Evolutionary conservation across 2,797 vertebrate species (phyloP), one percentile per base, ranked within the genome.

Genomic region (Oreochromis mossambicus): DNA sequence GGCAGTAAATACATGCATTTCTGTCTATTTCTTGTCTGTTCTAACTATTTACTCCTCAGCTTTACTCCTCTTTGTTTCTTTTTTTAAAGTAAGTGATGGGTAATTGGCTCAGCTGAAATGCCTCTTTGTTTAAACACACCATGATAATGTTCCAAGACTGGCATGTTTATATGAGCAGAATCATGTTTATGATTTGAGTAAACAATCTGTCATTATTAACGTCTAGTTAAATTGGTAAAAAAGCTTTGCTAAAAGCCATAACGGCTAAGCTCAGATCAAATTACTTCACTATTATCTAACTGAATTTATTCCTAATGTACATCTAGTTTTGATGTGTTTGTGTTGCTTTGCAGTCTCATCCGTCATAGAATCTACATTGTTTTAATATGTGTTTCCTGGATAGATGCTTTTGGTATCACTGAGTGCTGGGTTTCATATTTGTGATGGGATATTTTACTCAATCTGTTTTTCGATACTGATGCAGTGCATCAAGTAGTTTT

Each of bases 401-500:
- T 38, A 55, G 32, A 83, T 90, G 4, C 24, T 68, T 83, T 55
- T 48, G 41, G 46, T 80, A 80, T 84, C 12, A 11, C 38, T 38
- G 54, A 26, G 54, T 6, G 26, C 46, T 17, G 3, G 10, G 55
- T 29, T 51, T 58, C n/a, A 84, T 80, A 38, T 68, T 81, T 80
- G 5, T 82, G 77, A 51, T 55, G 50, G 68, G 75, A 54, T 85
- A 70, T 51, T 46, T 70, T 11, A 70, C n/a, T 77, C 4, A 32
- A 3, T 26, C 6, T 32, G 34, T 77, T 86, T 82, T 68, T 19
- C 10, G 15, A 29, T 79, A 24, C 34, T 77, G 10, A 36, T 56
- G 56, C 58, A 86, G 78, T 81, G 80, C 46, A 90, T 84, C 70
- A 83, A 81, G 56, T 58, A 34, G 15, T 11, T 58, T 34, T 34